Percentiles rank a stretch among this genome's conserved stretches.
Conservation (phyloP, 2,888 invertebrate species). For the Acleris literana region DNA sequence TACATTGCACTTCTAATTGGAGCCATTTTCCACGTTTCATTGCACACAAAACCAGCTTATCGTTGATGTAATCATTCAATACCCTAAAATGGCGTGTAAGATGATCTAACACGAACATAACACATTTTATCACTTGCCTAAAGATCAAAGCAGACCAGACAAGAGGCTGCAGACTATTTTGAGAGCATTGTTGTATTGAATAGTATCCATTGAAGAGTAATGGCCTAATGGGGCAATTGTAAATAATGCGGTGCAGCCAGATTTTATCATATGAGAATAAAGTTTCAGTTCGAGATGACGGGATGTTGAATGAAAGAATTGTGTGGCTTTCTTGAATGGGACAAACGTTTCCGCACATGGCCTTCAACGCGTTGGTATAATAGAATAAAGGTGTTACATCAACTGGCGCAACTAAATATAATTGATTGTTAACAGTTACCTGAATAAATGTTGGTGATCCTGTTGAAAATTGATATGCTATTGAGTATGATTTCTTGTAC, state of each 20-base stretch:
- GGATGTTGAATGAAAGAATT: conserved; percentile 8
- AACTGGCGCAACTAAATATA: not conserved
- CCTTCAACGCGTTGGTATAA: not conserved
- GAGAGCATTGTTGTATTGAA: conserved; percentile 20
- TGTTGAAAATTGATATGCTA: no score
- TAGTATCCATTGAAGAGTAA: conserved; percentile 23
- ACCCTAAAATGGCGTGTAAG: conserved; percentile 9
- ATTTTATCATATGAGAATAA: conserved; percentile 9
- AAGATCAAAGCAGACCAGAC: conserved; percentile 17
- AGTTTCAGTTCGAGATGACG: conserved; percentile 2
- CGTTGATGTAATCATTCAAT: conserved; percentile 5
- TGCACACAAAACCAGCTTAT: conserved; percentile 3
- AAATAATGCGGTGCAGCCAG: conserved; percentile 7
- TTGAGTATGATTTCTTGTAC: no score
- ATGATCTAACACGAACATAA: conserved; percentile 16
- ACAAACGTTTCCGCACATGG: not conserved
- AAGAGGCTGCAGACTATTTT: conserved; percentile 6
- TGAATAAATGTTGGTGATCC: no score
- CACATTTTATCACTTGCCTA: conserved; percentile 12
- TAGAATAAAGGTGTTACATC: not conserved
- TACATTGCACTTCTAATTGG: not conserved
- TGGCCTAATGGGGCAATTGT: conserved; percentile 18
- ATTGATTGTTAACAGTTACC: no score
- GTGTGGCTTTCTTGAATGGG: not conserved
- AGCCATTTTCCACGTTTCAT: not conserved